Conservation (phyloP, 2,888 invertebrate genomes). For the Spodoptera littoralis region DNA sequence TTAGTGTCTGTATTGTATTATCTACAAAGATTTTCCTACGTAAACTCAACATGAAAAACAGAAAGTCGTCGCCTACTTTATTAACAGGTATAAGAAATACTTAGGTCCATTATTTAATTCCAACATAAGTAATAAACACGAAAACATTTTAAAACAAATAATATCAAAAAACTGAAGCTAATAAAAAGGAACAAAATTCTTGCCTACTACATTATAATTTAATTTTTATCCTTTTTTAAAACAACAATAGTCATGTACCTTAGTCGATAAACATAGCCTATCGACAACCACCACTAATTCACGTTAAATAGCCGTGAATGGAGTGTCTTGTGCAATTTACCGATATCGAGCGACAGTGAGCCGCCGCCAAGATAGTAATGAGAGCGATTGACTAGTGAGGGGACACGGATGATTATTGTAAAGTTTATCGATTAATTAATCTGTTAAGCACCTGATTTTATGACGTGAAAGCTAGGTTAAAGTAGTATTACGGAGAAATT, state of each 20-base stretch:
- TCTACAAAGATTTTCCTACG: too few relatives aligned
- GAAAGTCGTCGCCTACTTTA: too few relatives aligned
- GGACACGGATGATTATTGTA: constrained; percentile 26
- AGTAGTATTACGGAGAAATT: constrained; percentile 28
- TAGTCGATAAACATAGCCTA: constrained; percentile 65
- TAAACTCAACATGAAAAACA: too few relatives aligned
- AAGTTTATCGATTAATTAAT: constrained; percentile 55
- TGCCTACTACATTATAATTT: neutral
- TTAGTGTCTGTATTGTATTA: too few relatives aligned
- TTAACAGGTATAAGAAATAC: too few relatives aligned
- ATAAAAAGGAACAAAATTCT: neutral
- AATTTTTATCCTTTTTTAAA: constrained; percentile 18
- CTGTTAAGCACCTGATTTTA: constrained; percentile 22
- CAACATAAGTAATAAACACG: too few relatives aligned
- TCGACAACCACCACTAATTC: constrained; percentile 74
- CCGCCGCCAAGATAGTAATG: constrained; percentile 60
- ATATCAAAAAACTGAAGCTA: neutral
- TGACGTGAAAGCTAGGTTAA: constrained; percentile 42
- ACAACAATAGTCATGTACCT: constrained; percentile 51
- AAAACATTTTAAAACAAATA: too few relatives aligned
- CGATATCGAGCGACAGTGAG: constrained; percentile 60
- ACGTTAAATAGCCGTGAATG: constrained; percentile 79
- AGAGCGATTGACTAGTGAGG: constrained; percentile 71
- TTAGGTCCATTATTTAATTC: too few relatives aligned
- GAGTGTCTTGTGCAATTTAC: constrained; percentile 78